phyloP scores from a whole-genome alignment of 2,888 invertebrate species.

The Piscicola geometra region DNA sequence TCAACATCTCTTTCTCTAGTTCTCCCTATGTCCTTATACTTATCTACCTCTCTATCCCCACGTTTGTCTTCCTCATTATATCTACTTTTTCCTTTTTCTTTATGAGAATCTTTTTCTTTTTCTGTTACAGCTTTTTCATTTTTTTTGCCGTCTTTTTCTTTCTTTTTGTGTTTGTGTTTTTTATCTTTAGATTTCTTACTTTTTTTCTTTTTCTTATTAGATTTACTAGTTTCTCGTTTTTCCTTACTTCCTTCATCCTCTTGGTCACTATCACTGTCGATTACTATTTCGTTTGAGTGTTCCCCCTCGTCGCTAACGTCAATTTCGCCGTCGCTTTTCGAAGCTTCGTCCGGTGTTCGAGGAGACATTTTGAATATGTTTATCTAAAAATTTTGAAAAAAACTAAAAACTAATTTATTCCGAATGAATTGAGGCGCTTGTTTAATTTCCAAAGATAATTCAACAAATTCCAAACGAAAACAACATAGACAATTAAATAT shows the following conservation, averaged over 20 bases:
- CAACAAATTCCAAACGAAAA: too few species aligned
- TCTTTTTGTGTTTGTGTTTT: constrained; percentile 1
- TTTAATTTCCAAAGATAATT: too few species aligned
- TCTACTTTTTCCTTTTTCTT: neutral
- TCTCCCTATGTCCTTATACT: neutral
- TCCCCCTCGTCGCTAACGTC: neutral
- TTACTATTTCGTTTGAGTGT: neutral
- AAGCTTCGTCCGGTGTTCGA: constrained; percentile 7
- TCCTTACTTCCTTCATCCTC: neutral
- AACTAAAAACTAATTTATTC: neutral
- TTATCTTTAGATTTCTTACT: constrained; percentile 2
- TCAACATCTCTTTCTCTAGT: neutral
- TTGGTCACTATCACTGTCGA: constrained; percentile 4
- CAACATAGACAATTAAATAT: neutral
- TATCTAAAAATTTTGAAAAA: neutral
- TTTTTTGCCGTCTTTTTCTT: neutral
- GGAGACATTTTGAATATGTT: neutral
- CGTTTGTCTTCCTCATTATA: neutral
- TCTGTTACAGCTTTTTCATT: neutral
- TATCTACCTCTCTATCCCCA: neutral
- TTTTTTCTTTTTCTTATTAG: constrained; percentile 14
- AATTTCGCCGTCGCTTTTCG: constrained; percentile 8
- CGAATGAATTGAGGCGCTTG: neutral
- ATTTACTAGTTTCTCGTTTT: neutral
- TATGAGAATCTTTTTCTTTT: neutral